Evolutionary conservation across 1,140 invertebrate genomes (phyloP), one percentile per base, ranked within the genome.

Genomic region (Campodea augens): DNA sequence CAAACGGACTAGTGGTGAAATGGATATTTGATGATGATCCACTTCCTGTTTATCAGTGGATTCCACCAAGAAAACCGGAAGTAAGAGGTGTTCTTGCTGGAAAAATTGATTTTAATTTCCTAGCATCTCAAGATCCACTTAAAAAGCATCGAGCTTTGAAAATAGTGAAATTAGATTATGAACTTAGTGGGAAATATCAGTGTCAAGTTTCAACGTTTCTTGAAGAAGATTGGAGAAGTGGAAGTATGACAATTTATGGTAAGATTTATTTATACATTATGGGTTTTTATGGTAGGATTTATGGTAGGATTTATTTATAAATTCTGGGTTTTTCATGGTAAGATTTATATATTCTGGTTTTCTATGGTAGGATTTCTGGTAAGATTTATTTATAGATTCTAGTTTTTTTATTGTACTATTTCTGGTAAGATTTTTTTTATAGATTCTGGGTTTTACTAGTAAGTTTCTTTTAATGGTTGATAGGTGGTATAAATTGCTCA

Each of bases 41-140:
- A 1, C n/a, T n/a, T n/a, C n/a, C n/a, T n/a, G 73, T 81, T 5
- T 84, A 83, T 57, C 81, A 85, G 60, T 86, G 81, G 81, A 82
- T 84, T 65, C 68, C 71, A 12, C 58, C 63, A 10, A 51, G 64
- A 19, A 67, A 69, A 43, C 79, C 79, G 2, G 68, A 73, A 52
- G 72, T 70, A 38, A 56, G 69, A 54, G 69, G 50, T 65, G 66
- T 74, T 1, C 60, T 78, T 25, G 70, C 72, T 49, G 77, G 74
- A 38, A 68, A 75, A 53, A 64, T 84, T 22, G 73, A 82, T 57
- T 56, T 81, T 47, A 65, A 70, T 46, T 81, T 79, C 60, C 69
- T 59, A 52, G 76, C 77, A 22, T 75, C 75, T 37, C 64, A 71
- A n/a, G 70, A 79, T 55, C 65, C 72, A 42, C 60, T 69, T 52